Percentiles rank a stretch among this genome's conserved stretches.
Evolutionary conservation across 1,140 invertebrate genomes (phyloP).

Genomic region (Nephila pilipes): DNA sequence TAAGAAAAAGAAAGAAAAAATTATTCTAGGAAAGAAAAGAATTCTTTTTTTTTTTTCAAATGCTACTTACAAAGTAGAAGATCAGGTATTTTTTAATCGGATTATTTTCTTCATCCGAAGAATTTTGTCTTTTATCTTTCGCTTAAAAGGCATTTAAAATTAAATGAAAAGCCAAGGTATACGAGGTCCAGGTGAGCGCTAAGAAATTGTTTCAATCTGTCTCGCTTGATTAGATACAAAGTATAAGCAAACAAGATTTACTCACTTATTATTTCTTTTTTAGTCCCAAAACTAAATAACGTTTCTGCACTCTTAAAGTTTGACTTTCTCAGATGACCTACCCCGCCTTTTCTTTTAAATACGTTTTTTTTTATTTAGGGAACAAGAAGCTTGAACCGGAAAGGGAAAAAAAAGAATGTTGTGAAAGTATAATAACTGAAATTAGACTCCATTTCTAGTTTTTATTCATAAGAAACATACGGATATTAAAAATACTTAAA

Average conservation of each 20-base stretch:
- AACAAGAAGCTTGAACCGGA: neutral
- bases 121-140: neutral
- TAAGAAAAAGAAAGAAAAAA: neutral
- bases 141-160: conserved; percentile 25
- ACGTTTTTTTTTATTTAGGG: neutral
- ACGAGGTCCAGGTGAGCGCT: neutral
- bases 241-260: neutral
- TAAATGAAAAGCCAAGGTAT: neutral
- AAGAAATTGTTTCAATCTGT: neutral
- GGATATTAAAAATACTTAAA: too few relatives aligned
- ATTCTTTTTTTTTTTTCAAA: neutral
- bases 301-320: neutral
- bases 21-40: too few relatives aligned
- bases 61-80: neutral
- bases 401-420: neutral
- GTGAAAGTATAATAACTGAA: neutral
- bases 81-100: conserved; percentile 19
- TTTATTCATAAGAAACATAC: too few relatives aligned
- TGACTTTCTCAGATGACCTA: neutral
- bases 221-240: neutral
- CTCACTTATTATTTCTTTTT: neutral
- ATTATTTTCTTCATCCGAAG: neutral
- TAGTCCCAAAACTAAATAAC: neutral
- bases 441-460: too few relatives aligned
- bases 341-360: too few relatives aligned